Conservation (phyloP, 1,140 invertebrate genomes). For the Hestina assimilis region DNA sequence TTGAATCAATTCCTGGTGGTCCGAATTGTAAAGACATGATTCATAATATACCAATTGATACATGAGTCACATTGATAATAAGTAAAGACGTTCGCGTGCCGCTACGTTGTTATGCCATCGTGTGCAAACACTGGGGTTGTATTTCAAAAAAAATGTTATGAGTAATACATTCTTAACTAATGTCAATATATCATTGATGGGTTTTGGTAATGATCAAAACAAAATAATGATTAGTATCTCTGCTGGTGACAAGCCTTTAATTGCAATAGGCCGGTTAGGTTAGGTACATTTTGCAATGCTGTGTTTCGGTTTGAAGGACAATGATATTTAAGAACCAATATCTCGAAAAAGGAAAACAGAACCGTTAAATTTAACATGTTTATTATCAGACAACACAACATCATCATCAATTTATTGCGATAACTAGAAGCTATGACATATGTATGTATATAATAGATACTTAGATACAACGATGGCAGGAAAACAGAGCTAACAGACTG, state of each 20-base stretch:
- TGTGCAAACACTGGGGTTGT: not conserved
- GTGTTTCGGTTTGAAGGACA: no score
- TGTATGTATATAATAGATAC: not conserved
- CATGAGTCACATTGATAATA: conserved; percentile 28
- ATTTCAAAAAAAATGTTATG: not conserved
- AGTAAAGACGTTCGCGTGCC: conserved; percentile 32
- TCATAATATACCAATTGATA: conserved; percentile 37
- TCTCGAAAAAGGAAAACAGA: no score
- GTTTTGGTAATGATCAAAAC: no score
- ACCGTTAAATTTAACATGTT: no score
- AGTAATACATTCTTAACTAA: no score
- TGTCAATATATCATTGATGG: no score
- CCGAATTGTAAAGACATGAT: conserved; percentile 35
- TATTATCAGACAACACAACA: no score
- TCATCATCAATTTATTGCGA: not conserved
- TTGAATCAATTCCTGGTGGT: conserved; percentile 20
- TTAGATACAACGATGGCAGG: not conserved
- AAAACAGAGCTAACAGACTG: not conserved
- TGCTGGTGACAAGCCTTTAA: no score
- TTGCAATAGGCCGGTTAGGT: no score
- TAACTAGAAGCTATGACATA: not conserved
- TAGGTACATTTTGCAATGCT: no score
- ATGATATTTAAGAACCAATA: no score
- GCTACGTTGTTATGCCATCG: conserved; percentile 15
- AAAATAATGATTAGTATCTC: no score